phyloP scores from a whole-genome alignment of 2,113 vertebrate species.

The Rafetus swinhoei region DNA sequence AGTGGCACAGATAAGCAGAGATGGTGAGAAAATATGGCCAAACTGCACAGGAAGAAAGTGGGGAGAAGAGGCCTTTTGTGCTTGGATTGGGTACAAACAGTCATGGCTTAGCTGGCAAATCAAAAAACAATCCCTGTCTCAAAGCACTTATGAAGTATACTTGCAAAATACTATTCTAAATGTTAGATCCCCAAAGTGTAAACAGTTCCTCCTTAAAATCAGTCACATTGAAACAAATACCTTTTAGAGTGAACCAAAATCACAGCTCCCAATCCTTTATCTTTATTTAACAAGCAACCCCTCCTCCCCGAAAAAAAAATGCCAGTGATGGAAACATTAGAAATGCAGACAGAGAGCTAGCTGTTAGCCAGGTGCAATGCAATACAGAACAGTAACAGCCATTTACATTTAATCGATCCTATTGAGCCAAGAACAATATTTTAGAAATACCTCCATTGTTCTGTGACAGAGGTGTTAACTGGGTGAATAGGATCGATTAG shows the following conservation, averaged over 20 bases:
- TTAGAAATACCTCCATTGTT: slow-evolving; percentile 48
- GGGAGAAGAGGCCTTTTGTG: not conserved
- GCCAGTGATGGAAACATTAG: fast-evolving
- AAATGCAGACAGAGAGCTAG: slow-evolving; percentile 8
- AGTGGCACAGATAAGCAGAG: not conserved
- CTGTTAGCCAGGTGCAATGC: not conserved
- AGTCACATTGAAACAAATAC: fast-evolving
- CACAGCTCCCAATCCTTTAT: not conserved
- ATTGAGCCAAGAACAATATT: slow-evolving; percentile 60
- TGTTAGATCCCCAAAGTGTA: not conserved
- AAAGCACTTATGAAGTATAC: not conserved
- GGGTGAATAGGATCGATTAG: slow-evolving; percentile 48
- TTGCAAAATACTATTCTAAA: not conserved
- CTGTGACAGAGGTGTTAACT: slow-evolving; percentile 59
- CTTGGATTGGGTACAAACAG: not conserved
- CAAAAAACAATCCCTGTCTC: not conserved
- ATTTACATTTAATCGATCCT: slow-evolving; percentile 52
- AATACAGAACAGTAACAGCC: slow-evolving; percentile 18
- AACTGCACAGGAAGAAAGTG: not conserved
- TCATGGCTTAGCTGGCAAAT: not conserved
- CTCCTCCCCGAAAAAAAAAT: not conserved
- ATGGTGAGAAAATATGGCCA: not conserved
- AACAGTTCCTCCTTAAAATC: not conserved
- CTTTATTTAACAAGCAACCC: not conserved
- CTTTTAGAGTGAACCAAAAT: not conserved